Evolutionary conservation across 23 tunicate species (phyloP).

Genomic region (Styela plicata): DNA sequence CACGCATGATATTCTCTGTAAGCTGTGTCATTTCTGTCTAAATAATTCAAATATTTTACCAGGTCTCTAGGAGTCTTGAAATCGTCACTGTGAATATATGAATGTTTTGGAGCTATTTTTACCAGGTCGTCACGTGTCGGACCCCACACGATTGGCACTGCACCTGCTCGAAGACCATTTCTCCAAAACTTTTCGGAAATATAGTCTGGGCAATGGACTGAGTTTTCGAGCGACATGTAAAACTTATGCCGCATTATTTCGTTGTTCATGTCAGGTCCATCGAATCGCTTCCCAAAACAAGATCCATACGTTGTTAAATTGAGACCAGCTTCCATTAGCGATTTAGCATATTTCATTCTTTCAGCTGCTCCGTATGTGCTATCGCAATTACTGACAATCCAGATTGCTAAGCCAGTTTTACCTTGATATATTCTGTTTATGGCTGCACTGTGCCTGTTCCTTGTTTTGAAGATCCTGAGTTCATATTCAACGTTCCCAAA

Average conservation of each 20-base stretch:
- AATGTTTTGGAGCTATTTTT: not conserved
- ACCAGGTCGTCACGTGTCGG: slow-evolving; percentile 4
- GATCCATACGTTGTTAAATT: slow-evolving; percentile 41
- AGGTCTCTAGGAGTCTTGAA: not conserved
- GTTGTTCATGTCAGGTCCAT: not conserved
- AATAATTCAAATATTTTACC: not conserved
- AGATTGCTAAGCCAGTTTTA: slow-evolving; percentile 35
- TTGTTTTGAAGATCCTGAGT: not conserved
- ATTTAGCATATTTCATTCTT: slow-evolving; percentile 39
- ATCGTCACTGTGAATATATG: not conserved
- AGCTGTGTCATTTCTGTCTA: slow-evolving; percentile 1
- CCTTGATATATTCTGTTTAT: not conserved
- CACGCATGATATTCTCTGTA: slow-evolving; percentile 13
- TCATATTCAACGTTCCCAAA: slow-evolving; percentile 9
- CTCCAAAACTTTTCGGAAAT: slow-evolving; percentile 15
- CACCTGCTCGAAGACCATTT: slow-evolving; percentile 12
- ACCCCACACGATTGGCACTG: slow-evolving; percentile 8
- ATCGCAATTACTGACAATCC: slow-evolving; percentile 65
- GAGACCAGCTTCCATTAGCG: slow-evolving; percentile 46
- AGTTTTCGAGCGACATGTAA: slow-evolving; percentile 9
- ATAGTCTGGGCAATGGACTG: slow-evolving; percentile 5
- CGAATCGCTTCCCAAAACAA: slow-evolving; percentile 32
- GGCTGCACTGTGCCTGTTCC: not conserved
- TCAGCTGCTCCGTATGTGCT: slow-evolving; percentile 42
- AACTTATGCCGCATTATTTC: not conserved